A percentile compares a stretch with the other conserved stretches of the same genome.
phyloP scores from a whole-genome alignment of 1,140 invertebrate species.

The Vanessa tameamea region DNA sequence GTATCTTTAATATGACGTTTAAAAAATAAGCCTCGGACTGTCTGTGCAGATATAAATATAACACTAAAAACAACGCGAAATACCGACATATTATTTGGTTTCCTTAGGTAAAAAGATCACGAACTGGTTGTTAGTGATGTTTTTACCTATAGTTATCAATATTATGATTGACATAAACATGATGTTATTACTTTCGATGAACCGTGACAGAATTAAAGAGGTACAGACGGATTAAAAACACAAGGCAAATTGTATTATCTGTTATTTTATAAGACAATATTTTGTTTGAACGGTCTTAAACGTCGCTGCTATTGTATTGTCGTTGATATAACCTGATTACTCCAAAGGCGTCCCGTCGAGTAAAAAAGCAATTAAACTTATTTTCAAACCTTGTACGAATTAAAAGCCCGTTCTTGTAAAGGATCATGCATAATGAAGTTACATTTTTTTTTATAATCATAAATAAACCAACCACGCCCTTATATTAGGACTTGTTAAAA shows the following conservation, averaged over 20 bases:
- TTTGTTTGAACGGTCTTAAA: background rate
- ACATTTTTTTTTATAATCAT: background rate
- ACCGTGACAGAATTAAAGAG: background rate
- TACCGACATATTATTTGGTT: no score
- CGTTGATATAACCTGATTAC: slow-evolving; percentile 19
- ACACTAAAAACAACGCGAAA: no score
- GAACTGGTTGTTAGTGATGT: no score
- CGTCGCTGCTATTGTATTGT: background rate
- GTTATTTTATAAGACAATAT: background rate
- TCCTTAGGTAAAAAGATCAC: no score
- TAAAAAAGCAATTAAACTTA: slow-evolving; percentile 18
- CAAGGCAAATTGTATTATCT: background rate
- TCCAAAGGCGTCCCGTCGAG: background rate
- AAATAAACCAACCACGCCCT: background rate
- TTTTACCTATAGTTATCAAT: no score
- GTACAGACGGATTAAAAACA: background rate
- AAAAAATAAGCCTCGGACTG: no score
- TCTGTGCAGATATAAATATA: no score
- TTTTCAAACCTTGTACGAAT: slow-evolving; percentile 4
- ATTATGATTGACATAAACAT: no score
- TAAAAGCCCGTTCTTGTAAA: background rate
- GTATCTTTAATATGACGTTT: no score
- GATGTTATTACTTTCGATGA: no score
- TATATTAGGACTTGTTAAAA: no score
- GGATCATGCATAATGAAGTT: background rate